A percentile compares a stretch with the other conserved stretches of the same genome.
Evolutionary conservation across 2,888 invertebrate species (phyloP).

Genomic region (Spicauda simplicius): DNA sequence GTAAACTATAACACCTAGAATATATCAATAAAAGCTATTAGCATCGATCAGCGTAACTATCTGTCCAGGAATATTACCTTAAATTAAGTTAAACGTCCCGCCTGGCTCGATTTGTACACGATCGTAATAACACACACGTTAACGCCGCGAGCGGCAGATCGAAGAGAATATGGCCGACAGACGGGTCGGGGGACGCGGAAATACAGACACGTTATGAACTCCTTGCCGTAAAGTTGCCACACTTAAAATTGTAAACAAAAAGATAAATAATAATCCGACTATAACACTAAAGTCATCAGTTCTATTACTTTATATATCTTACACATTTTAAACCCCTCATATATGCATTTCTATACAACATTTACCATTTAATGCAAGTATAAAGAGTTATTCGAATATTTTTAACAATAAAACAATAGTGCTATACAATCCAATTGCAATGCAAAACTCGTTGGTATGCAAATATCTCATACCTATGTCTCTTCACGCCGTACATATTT

Average conservation of each 20-base stretch:
- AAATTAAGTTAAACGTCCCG: slow-evolving; percentile 74
- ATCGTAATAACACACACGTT: slow-evolving; percentile 62
- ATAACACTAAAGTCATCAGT: too few species aligned
- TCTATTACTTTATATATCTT: too few species aligned
- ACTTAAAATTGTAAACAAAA: not conserved
- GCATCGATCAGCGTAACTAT: slow-evolving; percentile 77
- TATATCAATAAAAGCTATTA: slow-evolving; percentile 83
- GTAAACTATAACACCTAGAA: slow-evolving; percentile 70
- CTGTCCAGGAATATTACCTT: slow-evolving; percentile 67
- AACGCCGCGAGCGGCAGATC: slow-evolving; percentile 49
- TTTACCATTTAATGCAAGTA: too few species aligned
- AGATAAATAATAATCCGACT: too few species aligned
- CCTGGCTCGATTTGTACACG: slow-evolving; percentile 47
- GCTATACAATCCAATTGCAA: too few species aligned
- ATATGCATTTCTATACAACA: too few species aligned
- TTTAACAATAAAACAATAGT: too few species aligned
- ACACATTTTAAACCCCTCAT: too few species aligned
- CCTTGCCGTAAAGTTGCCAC: not conserved
- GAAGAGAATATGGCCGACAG: slow-evolving; percentile 47
- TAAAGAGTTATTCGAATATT: too few species aligned
- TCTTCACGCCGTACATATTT: too few species aligned
- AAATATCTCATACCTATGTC: too few species aligned
- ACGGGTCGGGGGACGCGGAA: slow-evolving; percentile 22
- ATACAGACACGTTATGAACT: not conserved
- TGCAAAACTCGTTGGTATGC: too few species aligned